Evolutionary conservation across 2,888 invertebrate species (phyloP).

Genomic region (Nomada ruficornis): DNA sequence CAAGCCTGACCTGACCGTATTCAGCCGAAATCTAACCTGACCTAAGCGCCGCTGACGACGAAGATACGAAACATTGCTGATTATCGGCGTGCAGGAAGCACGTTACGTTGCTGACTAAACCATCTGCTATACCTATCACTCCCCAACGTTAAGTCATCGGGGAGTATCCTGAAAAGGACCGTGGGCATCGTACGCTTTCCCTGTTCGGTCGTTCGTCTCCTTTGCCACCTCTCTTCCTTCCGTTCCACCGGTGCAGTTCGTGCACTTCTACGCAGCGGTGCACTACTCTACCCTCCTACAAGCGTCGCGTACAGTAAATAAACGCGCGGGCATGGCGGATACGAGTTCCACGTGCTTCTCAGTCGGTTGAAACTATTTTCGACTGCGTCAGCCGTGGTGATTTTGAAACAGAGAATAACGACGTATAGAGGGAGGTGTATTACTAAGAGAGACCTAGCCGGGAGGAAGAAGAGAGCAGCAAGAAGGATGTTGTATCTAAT

Average conservation of each 20-base stretch:
- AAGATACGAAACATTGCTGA: constrained; percentile 50
- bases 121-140: constrained; percentile 1
- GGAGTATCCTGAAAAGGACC: constrained; percentile 39
- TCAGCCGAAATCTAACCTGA: constrained; percentile 42
- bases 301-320: constrained; percentile 43
- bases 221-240: constrained; percentile 51
- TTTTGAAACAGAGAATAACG: neutral
- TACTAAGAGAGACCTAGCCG: neutral
- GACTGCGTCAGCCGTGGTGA: neutral
- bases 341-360: constrained; percentile 47
- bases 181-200: constrained; percentile 41
- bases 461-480: neutral
- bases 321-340: constrained; percentile 41
- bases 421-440: neutral
- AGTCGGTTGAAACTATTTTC: constrained; percentile 12
- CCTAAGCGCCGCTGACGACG: constrained; percentile 56
- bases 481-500: constrained; percentile 35
- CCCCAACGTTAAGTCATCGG: constrained; percentile 22
- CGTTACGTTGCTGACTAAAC: constrained; percentile 20
- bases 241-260: constrained; percentile 52
- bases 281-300: constrained; percentile 17
- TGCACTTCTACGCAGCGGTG: constrained; percentile 44
- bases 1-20: constrained; percentile 36
- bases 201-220: constrained; percentile 35
- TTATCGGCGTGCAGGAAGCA: constrained; percentile 47